These are phyloP conservation scores for Sturnira hondurensis DNA, from an alignment of 2,113 vertebrate genomes.

Conservation along the genomic window DNA sequence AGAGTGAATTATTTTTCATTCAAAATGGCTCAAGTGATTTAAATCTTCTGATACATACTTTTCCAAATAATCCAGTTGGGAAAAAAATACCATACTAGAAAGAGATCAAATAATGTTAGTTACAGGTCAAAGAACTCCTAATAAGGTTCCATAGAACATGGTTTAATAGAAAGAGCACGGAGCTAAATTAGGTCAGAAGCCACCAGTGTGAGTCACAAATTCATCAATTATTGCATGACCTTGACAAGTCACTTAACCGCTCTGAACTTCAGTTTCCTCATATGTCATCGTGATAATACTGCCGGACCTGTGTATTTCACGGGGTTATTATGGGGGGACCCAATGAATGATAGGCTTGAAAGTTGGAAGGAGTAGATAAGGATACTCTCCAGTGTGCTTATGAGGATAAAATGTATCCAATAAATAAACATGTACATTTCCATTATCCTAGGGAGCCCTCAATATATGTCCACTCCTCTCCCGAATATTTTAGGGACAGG, in stretches of 20 bases:
- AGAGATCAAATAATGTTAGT: slow-evolving; percentile 61
- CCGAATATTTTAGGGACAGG: not conserved
- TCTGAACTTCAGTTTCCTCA: slow-evolving; percentile 62
- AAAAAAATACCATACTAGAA: slow-evolving; percentile 43
- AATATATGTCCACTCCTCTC: not conserved
- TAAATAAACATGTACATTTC: not conserved
- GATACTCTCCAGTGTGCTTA: not conserved
- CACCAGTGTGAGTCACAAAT: slow-evolving; percentile 60
- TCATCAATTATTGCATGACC: slow-evolving; percentile 66
- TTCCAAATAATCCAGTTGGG: slow-evolving; percentile 45
- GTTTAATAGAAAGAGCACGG: slow-evolving; percentile 57
- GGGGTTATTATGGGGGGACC: not conserved
- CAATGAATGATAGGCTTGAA: slow-evolving; percentile 2
- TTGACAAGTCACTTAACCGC: slow-evolving; percentile 66
- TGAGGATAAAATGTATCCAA: not conserved
- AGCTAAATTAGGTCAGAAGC: slow-evolving; percentile 65
- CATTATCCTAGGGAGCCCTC: not conserved
- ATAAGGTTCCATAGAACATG: slow-evolving; percentile 62
- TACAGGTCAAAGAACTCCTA: slow-evolving; percentile 66
- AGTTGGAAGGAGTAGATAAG: not conserved
- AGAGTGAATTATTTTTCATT: not conserved
- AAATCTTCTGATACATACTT: not conserved
- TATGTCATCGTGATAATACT: slow-evolving; percentile 57
- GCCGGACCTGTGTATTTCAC: slow-evolving; percentile 33
- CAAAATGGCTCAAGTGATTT: not conserved